Base-by-base conservation (phyloP, 2,888 invertebrate genomes). In the Actias luna region DNA sequence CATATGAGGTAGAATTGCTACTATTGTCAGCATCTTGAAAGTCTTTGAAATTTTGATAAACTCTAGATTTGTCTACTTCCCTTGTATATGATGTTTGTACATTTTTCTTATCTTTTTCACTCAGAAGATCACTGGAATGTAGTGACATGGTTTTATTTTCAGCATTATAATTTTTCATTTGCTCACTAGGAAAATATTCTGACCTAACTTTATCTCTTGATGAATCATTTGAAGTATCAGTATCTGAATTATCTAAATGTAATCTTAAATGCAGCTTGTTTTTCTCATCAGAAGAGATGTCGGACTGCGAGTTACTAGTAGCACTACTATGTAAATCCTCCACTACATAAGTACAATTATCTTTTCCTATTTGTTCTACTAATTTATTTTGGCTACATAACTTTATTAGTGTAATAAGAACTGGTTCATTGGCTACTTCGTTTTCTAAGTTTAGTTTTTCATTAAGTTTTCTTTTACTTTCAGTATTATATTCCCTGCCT, bases 401-500 rank as follows among this genome's bases (percentile, higher is more conserved):
- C 69, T 84, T 90, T 27, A 92, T 66, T 1, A 92, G 73, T 55
- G 88, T 81, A 0, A 91, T 69, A 35, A 92, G 72, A 46, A 91
- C 64, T 12, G 92, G 92, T 72, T 92, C 91, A 62, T 85, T 86
- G 10, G 70, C 64, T 31, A 83, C 84, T 52, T 72, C 74, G 71
- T 83, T 83, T 27, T 75, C 69, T 50, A 85, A 66, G 67, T 83
- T 80, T 4, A 92, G 71, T 65, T 85, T 88, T 46, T 89, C 88
- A 16, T 74, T 62, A 27, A 91, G 68, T 50, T 66, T 69, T 64
- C 83, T 87, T 65, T 94, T 93, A 35, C 94, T 94, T 73, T 93
- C 92, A 72, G 95, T 94, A 64, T 90, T 88, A 79, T 95, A 95
- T 69, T 94, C 94, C 73, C 93, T 94, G 27, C 94, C 95, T 80